A percentile compares a stretch with the other conserved stretches of the same genome.
Evolutionary conservation across 2,113 vertebrate species (phyloP).

Genomic region (Gila orcuttii): DNA sequence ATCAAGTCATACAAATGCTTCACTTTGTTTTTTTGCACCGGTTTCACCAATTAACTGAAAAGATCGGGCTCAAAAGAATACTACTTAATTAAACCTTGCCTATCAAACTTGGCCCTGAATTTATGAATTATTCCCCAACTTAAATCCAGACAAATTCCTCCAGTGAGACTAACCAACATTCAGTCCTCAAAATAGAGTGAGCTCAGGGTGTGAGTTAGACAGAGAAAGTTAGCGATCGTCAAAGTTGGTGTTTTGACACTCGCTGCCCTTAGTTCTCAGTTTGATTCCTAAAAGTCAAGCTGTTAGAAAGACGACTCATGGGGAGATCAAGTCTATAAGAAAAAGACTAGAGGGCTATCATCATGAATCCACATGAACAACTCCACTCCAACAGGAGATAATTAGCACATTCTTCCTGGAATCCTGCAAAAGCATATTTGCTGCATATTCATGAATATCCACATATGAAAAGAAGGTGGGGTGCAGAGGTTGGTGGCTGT

Average conservation of each 20-base stretch:
- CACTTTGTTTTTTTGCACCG: background rate
- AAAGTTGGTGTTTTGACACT: conserved; percentile 27
- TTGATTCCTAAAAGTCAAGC: conserved; percentile 9
- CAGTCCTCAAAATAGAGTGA: background rate
- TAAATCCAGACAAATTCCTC: background rate
- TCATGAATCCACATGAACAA: background rate
- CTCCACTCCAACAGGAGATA: background rate
- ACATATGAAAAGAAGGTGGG: background rate
- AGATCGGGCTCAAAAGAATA: background rate
- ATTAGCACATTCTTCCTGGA: conserved; percentile 28
- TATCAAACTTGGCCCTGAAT: background rate
- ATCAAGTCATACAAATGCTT: background rate
- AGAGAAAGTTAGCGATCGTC: background rate
- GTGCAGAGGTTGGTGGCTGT: background rate
- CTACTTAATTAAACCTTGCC: background rate
- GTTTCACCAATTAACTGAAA: background rate
- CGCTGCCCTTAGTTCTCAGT: conserved; percentile 8
- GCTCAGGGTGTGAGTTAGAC: background rate
- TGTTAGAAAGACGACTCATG: background rate
- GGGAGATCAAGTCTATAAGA: background rate
- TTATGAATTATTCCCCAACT: background rate
- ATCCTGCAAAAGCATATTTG: background rate
- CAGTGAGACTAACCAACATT: too few relatives aligned
- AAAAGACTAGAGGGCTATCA: background rate
- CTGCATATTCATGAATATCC: conserved; percentile 3